Percentiles rank a stretch among this genome's conserved stretches.
These are phyloP conservation scores for Vollenhovia emeryi DNA, from an alignment of 1,140 invertebrate genomes.

Conservation along the genomic window DNA sequence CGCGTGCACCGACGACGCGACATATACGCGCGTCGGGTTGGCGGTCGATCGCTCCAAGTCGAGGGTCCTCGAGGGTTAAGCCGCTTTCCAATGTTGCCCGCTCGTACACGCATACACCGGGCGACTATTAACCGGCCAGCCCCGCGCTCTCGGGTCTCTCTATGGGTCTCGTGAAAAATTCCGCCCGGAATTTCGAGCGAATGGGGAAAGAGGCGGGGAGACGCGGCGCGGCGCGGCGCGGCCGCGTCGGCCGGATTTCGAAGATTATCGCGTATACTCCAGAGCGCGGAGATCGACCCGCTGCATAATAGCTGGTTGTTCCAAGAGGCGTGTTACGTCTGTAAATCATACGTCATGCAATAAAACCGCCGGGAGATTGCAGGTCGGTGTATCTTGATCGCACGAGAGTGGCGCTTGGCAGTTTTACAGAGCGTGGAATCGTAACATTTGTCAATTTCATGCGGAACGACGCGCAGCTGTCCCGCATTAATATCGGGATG, in stretches of 20 bases:
- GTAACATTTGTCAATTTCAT: constrained; percentile 46
- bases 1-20: constrained; percentile 22
- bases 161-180: constrained; percentile 60
- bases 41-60: constrained; percentile 66
- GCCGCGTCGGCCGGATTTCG: constrained; percentile 29
- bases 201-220: constrained; percentile 11
- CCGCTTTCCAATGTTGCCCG: constrained; percentile 71
- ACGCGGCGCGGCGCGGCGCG: constrained; percentile 4
- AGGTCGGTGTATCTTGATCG: constrained; percentile 27
- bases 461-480: constrained; percentile 6
- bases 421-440: constrained; percentile 32
- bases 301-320: constrained; percentile 48
- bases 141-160: neutral
- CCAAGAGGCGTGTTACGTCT: constrained; percentile 34
- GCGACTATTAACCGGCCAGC: constrained; percentile 63
- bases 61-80: constrained; percentile 71
- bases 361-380: constrained; percentile 17
- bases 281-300: neutral
- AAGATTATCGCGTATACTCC: constrained; percentile 44
- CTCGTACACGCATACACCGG: constrained; percentile 51
- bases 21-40: constrained; percentile 18
- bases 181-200: constrained; percentile 22
- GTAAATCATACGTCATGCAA: constrained; percentile 42
- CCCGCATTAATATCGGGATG: constrained; percentile 22
- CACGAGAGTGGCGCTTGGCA: constrained; percentile 23